Conservation (phyloP, 2,113 vertebrate species). For the Mustelus asterias region DNA sequence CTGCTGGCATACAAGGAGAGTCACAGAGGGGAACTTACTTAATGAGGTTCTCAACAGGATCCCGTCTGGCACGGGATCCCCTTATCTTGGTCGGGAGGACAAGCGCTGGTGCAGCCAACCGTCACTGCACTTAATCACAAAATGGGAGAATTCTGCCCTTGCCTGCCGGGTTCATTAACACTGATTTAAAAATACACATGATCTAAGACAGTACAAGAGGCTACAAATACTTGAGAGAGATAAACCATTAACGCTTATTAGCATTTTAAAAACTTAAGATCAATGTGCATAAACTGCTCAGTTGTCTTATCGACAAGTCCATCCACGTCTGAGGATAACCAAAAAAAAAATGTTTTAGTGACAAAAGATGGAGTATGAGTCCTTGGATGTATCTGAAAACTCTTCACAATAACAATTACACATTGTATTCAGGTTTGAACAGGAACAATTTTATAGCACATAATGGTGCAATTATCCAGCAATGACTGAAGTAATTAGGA, state of each 20-base stretch:
- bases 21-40: too few species aligned
- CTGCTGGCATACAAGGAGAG: too few species aligned
- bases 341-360: not conserved
- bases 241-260: not conserved
- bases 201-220: not conserved
- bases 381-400: not conserved
- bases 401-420: not conserved
- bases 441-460: not conserved
- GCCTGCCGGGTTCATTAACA: not conserved
- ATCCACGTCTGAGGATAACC: not conserved
- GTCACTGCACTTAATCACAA: too few species aligned
- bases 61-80: too few species aligned
- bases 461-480: not conserved
- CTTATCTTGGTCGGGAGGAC: too few species aligned
- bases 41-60: too few species aligned
- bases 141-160: not conserved
- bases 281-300: not conserved
- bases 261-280: not conserved
- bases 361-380: too few species aligned
- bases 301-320: not conserved
- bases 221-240: not conserved
- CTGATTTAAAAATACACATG: not conserved
- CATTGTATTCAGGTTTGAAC: not conserved
- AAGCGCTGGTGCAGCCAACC: too few species aligned
- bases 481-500: not conserved